A percentile compares a stretch with the other conserved stretches of the same genome.
phyloP scores from a whole-genome alignment of 1,140 invertebrate genomes.

The Drosophila athabasca region DNA sequence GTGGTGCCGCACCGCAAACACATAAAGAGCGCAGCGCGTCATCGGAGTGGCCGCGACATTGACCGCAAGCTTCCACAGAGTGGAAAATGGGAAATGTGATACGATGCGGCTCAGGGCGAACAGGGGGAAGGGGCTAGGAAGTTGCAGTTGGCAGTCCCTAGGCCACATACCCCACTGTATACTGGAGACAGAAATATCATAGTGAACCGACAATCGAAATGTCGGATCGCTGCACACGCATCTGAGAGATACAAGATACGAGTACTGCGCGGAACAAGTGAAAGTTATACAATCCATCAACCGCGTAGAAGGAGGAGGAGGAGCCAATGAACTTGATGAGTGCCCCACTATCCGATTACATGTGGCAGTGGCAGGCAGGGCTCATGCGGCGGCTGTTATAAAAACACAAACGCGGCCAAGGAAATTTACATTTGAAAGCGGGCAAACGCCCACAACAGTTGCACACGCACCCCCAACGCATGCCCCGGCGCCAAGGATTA shows the following conservation, averaged over 20 bases:
- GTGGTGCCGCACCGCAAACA: slow-evolving; percentile 29
- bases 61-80: slow-evolving; percentile 31
- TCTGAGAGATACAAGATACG: slow-evolving; percentile 31
- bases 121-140: background rate
- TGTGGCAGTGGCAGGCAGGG: background rate
- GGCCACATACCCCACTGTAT: background rate
- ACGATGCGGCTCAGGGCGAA: slow-evolving; percentile 34
- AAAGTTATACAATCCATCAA: slow-evolving; percentile 61
- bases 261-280: slow-evolving; percentile 19
- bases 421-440: slow-evolving; percentile 51
- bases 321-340: slow-evolving; percentile 64
- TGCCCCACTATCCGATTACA: slow-evolving; percentile 54
- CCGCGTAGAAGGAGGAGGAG: background rate
- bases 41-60: slow-evolving; percentile 55
- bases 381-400: slow-evolving; percentile 37
- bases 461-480: slow-evolving; percentile 9
- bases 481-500: slow-evolving; percentile 20
- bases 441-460: slow-evolving; percentile 23
- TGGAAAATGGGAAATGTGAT: slow-evolving; percentile 43
- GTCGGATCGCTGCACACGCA: slow-evolving; percentile 7
- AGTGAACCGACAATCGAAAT: no score
- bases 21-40: slow-evolving; percentile 32
- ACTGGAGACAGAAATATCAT: background rate
- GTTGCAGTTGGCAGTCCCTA: background rate
- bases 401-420: slow-evolving; percentile 38